Evolutionary conservation across 2,888 invertebrate species (phyloP).

Genomic region (Dorcus hopei): DNA sequence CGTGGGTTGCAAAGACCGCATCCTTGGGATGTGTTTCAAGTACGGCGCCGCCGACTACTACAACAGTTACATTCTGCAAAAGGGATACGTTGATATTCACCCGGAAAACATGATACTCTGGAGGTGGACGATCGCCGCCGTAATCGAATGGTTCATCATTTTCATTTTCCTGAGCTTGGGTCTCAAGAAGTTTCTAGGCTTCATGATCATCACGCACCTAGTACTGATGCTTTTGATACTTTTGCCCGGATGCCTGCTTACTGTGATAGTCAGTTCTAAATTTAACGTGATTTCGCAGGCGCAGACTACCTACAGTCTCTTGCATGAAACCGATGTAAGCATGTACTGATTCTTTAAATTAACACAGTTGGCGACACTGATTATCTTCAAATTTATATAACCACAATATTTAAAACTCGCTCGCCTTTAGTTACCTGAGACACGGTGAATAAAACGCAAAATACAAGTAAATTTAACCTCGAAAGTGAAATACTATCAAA

Average conservation of each 20-base stretch:
- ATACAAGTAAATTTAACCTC: too few species aligned
- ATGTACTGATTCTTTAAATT: not conserved
- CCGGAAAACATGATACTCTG: not conserved
- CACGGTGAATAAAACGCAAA: not conserved
- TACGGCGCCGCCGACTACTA: slow-evolving; percentile 10
- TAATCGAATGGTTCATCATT: slow-evolving; percentile 5
- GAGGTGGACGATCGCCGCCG: not conserved
- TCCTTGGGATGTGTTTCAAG: not conserved
- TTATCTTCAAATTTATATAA: not conserved
- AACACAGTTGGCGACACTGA: not conserved
- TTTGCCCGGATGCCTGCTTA: slow-evolving; percentile 6
- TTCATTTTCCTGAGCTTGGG: slow-evolving; percentile 5
- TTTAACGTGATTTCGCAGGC: not conserved
- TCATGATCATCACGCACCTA: slow-evolving; percentile 5
- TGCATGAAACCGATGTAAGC: not conserved
- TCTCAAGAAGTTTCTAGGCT: not conserved
- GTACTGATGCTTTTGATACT: not conserved
- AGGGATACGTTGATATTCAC: not conserved
- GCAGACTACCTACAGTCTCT: not conserved
- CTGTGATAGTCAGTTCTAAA: slow-evolving; percentile 9
- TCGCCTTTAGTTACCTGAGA: not conserved
- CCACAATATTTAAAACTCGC: not conserved
- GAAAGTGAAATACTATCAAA: too few species aligned
- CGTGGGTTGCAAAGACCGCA: not conserved
- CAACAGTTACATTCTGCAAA: slow-evolving; percentile 3